These are phyloP conservation scores for Enoplolaimus lenunculus DNA, from an alignment of 2,888 invertebrate species.

Conservation along the genomic window DNA sequence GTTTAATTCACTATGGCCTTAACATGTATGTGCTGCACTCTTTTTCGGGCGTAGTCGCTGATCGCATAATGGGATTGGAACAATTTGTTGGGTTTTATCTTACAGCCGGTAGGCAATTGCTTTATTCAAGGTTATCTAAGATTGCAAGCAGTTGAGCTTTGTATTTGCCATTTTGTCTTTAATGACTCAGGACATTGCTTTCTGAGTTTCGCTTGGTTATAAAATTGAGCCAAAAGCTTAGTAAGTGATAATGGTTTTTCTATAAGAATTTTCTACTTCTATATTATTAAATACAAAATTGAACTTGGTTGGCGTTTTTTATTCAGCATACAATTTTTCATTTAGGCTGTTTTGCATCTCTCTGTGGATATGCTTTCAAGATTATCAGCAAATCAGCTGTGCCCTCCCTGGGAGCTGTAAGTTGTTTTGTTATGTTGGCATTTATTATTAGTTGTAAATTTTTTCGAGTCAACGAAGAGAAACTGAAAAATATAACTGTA, in stretches of 20 bases:
- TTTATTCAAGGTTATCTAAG: too few species aligned
- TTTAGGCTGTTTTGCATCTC: constrained; percentile 50
- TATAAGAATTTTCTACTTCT: too few species aligned
- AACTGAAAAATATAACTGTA: too few species aligned
- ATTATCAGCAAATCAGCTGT: constrained; percentile 55
- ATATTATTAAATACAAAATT: too few species aligned
- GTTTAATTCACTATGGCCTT: constrained; percentile 64
- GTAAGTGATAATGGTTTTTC: too few species aligned
- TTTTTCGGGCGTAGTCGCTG: constrained; percentile 50
- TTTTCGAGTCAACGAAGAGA: constrained; percentile 9
- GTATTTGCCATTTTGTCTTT: too few species aligned
- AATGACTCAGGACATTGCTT: too few species aligned
- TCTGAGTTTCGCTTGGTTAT: too few species aligned
- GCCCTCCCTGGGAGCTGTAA: constrained; percentile 79
- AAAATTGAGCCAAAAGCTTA: too few species aligned
- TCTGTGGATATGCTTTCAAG: constrained; percentile 68
- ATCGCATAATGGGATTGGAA: constrained; percentile 29
- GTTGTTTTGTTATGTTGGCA: constrained; percentile 40
- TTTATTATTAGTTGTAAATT: constrained; percentile 15
- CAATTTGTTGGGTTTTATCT: constrained; percentile 34
- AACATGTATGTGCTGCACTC: constrained; percentile 93
- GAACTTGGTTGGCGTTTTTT: too few species aligned
- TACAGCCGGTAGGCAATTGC: too few species aligned
- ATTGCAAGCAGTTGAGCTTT: too few species aligned
- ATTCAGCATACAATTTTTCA: background rate